A percentile compares a stretch with the other conserved stretches of the same genome.
Conservation (phyloP, 2,888 invertebrate genomes). For the Drosophila incognita region DNA sequence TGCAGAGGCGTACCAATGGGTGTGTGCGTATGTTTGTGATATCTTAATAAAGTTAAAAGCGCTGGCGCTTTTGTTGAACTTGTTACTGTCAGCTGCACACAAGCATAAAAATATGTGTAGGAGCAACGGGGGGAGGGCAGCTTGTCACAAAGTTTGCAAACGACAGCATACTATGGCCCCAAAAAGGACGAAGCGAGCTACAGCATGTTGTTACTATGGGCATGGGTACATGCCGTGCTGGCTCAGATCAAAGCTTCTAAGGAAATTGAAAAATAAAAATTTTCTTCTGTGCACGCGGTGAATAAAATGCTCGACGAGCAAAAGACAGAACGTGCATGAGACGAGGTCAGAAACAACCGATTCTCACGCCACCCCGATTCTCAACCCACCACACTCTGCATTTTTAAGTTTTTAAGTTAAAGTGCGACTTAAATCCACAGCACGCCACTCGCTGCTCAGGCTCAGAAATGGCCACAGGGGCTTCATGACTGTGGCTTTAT, state of each 20-base stretch:
- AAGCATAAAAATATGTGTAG: not conserved
- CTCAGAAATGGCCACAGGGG: conserved; percentile 49
- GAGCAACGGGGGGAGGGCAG: not conserved
- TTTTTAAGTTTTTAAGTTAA: conserved; percentile 45
- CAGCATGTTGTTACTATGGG: conserved; percentile 1
- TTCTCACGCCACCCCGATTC: not conserved
- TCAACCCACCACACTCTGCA: not conserved
- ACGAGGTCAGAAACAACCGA: conserved; percentile 17
- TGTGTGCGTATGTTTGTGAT: conserved; percentile 62
- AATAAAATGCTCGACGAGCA: conserved; percentile 36
- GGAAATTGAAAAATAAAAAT: conserved; percentile 71
- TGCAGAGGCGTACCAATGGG: conserved; percentile 14
- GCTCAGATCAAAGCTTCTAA: conserved; percentile 68
- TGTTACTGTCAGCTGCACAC: conserved; percentile 71
- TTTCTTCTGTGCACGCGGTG: conserved; percentile 36
- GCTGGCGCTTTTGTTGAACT: conserved; percentile 61
- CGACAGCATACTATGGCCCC: conserved; percentile 34
- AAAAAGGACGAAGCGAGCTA: not conserved
- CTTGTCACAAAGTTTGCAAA: conserved; percentile 52
- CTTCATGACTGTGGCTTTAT: conserved; percentile 55
- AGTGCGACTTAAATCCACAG: conserved; percentile 4
- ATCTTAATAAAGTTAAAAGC: conserved; percentile 77
- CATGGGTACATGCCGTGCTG: conserved; percentile 27
- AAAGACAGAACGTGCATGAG: conserved; percentile 24
- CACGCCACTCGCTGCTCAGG: conserved; percentile 10